phyloP scores from a whole-genome alignment of 2,888 invertebrate species.

The Doris montereyensis region DNA sequence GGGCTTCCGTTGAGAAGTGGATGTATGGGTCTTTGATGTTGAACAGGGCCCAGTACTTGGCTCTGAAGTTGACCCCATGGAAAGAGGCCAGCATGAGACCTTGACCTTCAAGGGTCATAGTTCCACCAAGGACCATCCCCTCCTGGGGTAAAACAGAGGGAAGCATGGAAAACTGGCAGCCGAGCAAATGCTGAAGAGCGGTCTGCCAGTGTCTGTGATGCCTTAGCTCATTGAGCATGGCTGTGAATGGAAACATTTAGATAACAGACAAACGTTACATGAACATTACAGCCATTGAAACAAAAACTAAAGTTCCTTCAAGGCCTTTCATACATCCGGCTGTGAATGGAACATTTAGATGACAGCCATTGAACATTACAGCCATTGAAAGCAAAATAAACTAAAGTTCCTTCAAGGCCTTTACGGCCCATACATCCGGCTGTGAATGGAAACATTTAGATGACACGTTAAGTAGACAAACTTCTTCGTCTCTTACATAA shows the following conservation, averaged over 20 bases:
- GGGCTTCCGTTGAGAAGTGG: slow-evolving; percentile 77
- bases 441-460: no score
- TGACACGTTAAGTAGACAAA: no score
- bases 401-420: no score
- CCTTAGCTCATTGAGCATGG: slow-evolving; percentile 59
- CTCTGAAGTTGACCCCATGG: slow-evolving; percentile 96
- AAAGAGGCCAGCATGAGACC: slow-evolving; percentile 96
- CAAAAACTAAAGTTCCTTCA: no score
- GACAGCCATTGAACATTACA: no score
- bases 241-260: slow-evolving; percentile 34
- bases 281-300: no score
- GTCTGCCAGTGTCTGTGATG: slow-evolving; percentile 97
- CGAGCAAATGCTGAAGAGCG: slow-evolving; percentile 86
- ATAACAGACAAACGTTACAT: no score
- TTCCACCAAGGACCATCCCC: slow-evolving; percentile 89
- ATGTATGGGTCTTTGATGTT: slow-evolving; percentile 87
- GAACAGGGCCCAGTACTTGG: slow-evolving; percentile 96
- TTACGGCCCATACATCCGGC: no score
- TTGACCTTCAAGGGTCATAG: slow-evolving; percentile 79
- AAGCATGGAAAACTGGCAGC: slow-evolving; percentile 81
- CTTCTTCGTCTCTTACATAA: no score
- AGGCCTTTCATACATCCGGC: no score
- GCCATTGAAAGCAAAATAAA: no score
- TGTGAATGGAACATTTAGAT: no score
- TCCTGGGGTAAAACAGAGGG: slow-evolving; percentile 73